Percentiles rank a stretch among this genome's conserved stretches.
These are phyloP conservation scores for Silurus asotus DNA, from an alignment of 2,113 vertebrate species.

Conservation along the genomic window DNA sequence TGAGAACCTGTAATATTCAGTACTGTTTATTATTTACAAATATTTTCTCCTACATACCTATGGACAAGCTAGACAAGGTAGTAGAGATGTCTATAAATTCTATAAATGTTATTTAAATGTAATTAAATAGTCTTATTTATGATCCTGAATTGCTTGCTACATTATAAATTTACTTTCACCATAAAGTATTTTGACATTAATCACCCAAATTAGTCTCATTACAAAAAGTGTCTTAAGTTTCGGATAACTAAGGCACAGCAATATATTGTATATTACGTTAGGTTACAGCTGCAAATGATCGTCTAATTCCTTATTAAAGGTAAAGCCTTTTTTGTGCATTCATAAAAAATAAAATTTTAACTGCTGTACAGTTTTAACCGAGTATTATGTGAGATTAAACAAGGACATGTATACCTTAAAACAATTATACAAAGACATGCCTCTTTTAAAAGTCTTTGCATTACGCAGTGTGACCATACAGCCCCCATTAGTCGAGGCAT, in stretches of 20 bases:
- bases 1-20: constrained; percentile 15
- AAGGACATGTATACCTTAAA: neutral
- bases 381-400: neutral
- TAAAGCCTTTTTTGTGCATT: neutral
- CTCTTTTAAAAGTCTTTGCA: neutral
- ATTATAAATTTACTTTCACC: constrained; percentile 1
- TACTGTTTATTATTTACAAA: neutral
- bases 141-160: neutral
- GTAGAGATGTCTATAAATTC: no score
- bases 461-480: neutral
- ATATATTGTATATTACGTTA: neutral
- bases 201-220: neutral
- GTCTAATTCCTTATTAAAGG: neutral
- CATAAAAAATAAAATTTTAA: neutral
- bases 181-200: constrained; percentile 13
- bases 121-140: neutral
- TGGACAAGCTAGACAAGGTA: no score
- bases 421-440: neutral
- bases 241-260: neutral
- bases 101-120: no score
- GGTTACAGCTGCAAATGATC: neutral
- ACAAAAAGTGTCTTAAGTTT: neutral
- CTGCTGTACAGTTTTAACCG: neutral
- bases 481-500: neutral
- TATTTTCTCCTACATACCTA: neutral